Conservation (phyloP, 2,888 invertebrate species). For the Euplexia lucipara region DNA sequence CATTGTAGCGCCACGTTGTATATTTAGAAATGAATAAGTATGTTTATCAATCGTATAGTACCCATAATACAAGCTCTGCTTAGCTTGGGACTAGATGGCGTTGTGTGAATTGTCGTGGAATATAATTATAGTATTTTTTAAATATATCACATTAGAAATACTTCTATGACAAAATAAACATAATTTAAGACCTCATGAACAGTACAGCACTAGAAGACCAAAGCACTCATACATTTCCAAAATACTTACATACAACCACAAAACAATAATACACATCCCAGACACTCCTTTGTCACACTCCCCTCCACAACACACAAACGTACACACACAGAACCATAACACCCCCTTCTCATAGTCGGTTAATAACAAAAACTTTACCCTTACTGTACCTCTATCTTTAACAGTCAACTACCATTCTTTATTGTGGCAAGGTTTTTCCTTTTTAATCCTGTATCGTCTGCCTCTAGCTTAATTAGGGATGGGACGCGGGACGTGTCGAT, state of each 20-base stretch:
- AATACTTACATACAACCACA: neutral
- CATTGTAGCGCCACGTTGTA: too few species aligned
- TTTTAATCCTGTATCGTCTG: conserved; percentile 62
- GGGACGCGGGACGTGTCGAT: conserved; percentile 37
- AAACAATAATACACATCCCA: conserved; percentile 17
- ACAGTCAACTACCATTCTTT: conserved; percentile 53
- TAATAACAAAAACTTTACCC: conserved; percentile 41
- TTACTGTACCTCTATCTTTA: conserved; percentile 40
- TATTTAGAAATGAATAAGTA: too few species aligned
- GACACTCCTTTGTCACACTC: conserved; percentile 31
- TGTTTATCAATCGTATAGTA: too few species aligned
- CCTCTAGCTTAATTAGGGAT: conserved; percentile 36
- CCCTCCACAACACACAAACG: conserved; percentile 9
- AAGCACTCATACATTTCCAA: neutral
- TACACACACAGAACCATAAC: conserved; percentile 8
- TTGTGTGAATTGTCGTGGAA: too few species aligned
- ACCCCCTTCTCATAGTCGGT: conserved; percentile 17
- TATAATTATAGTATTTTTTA: too few species aligned
- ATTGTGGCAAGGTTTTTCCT: conserved; percentile 59
- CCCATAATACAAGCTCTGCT: too few species aligned
- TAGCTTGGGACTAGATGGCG: too few species aligned
- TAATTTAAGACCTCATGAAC: too few species aligned
- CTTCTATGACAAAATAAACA: too few species aligned
- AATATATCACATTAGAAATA: too few species aligned
- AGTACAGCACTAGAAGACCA: fast-evolving